Percentiles rank a stretch among this genome's conserved stretches.
phyloP scores from a whole-genome alignment of 2,113 vertebrate genomes.

The Corvus cornix region DNA sequence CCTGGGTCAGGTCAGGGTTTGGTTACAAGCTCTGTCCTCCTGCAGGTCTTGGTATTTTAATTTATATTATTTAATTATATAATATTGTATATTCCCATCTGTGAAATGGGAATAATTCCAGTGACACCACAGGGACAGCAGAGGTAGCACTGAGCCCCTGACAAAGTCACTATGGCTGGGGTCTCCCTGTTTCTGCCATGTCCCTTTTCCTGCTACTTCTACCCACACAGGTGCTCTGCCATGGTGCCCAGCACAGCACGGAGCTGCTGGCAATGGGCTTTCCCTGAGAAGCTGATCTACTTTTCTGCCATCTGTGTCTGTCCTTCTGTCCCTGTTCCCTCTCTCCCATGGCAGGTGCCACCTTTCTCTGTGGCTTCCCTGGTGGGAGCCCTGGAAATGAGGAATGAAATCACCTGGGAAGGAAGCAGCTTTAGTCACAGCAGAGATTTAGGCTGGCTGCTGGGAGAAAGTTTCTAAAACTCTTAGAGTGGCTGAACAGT shows the following conservation, averaged over 20 bases:
- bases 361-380: background rate
- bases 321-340: background rate
- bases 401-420: background rate
- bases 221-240: background rate
- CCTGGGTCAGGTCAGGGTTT: fast-evolving
- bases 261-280: fast-evolving
- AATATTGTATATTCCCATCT: background rate
- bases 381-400: background rate
- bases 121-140: background rate
- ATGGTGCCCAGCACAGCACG: fast-evolving
- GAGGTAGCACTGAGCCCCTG: background rate
- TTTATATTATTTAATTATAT: background rate
- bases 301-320: background rate
- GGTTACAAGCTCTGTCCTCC: background rate
- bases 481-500: background rate
- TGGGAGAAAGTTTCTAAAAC: background rate
- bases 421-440: background rate
- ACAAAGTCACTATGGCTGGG: background rate
- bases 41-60: background rate
- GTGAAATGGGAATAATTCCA: background rate
- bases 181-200: background rate
- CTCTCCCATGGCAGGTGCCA: background rate
- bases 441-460: background rate
- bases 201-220: background rate
- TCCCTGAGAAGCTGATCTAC: background rate